Evolutionary conservation across 2,888 invertebrate genomes (phyloP).

Genomic region (Drosophila niveifrons): DNA sequence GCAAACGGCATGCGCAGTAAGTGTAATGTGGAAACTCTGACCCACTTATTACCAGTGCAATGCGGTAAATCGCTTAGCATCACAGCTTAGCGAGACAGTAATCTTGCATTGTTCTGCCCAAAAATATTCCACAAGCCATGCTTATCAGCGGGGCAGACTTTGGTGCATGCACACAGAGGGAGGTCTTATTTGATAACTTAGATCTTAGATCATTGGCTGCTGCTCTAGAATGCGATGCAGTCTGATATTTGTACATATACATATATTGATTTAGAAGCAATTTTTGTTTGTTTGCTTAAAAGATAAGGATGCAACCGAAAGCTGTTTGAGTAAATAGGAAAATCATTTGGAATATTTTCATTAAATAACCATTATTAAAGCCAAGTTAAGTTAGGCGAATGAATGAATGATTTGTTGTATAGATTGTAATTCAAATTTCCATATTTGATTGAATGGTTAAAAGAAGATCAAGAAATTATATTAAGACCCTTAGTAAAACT

Average conservation of each 20-base stretch:
- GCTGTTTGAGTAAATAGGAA: too few species aligned
- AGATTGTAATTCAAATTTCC: too few species aligned
- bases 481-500: too few species aligned
- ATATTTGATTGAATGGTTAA: too few species aligned
- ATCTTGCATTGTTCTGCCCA: constrained; percentile 50
- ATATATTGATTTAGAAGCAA: neutral
- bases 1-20: constrained; percentile 85
- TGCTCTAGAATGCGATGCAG: constrained; percentile 16
- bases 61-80: constrained; percentile 25
- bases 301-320: neutral
- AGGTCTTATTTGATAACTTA: constrained; percentile 41
- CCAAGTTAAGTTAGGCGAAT: too few species aligned
- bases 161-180: constrained; percentile 28
- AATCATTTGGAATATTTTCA: too few species aligned
- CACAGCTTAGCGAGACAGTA: constrained; percentile 43
- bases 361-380: too few species aligned
- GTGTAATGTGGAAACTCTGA: constrained; percentile 46
- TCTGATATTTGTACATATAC: neutral
- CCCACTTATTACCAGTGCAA: constrained; percentile 22
- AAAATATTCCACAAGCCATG: constrained; percentile 48
- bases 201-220: constrained; percentile 16
- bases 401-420: too few species aligned
- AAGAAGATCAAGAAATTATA: too few species aligned
- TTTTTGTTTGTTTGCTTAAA: neutral
- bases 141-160: constrained; percentile 53